These are phyloP conservation scores for Leptopilina clavipes DNA, from an alignment of 1,140 invertebrate species.

Conservation along the genomic window DNA sequence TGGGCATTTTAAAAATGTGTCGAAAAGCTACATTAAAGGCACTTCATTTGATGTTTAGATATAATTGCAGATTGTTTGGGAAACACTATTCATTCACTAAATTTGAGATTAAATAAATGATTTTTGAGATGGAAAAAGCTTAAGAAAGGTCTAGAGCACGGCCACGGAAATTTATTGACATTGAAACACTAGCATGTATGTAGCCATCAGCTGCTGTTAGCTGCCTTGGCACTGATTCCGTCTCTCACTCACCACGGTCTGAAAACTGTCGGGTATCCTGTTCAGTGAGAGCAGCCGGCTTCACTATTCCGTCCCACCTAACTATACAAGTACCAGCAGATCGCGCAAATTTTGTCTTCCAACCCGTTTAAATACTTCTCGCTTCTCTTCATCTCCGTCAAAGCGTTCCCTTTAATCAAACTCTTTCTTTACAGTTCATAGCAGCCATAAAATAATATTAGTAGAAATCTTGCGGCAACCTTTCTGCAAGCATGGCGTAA, in stretches of 20 bases:
- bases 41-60: neutral
- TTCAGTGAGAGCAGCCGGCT: neutral
- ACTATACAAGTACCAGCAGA: too few relatives aligned
- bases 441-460: too few relatives aligned
- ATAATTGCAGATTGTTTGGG: neutral
- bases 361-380: too few relatives aligned
- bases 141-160: neutral
- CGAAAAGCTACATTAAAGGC: neutral
- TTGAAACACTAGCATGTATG: neutral
- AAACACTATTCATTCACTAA: neutral
- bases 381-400: too few relatives aligned
- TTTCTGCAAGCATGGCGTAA: too few relatives aligned
- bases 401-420: too few relatives aligned
- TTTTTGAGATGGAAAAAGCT: neutral
- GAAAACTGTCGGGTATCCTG: too few relatives aligned
- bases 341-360: too few relatives aligned
- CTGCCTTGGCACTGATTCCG: constrained; percentile 51
- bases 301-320: neutral
- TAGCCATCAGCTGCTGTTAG: constrained; percentile 38
- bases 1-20: neutral
- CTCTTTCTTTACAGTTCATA: too few relatives aligned
- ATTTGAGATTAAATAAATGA: neutral
- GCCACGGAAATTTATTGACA: neutral
- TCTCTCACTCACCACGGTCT: constrained; percentile 47
- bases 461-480: too few relatives aligned